These are phyloP conservation scores for Himalopsyche anomala DNA, from an alignment of 2,888 invertebrate genomes.

Conservation along the genomic window DNA sequence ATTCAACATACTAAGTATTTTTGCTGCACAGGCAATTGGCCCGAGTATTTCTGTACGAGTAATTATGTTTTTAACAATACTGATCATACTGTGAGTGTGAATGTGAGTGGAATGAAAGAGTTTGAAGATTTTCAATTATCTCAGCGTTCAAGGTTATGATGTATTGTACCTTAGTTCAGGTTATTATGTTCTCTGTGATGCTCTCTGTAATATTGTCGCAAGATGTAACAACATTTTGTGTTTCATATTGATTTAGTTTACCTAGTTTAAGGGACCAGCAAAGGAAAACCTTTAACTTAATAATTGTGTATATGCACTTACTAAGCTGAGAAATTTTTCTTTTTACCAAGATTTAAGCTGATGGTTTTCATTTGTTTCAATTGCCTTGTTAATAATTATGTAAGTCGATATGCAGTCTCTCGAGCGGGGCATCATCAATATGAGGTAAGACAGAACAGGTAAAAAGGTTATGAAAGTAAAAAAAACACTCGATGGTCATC, in stretches of 20 bases:
- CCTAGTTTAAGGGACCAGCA: no score
- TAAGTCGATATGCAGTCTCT: conserved; percentile 15
- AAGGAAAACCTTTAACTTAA: no score
- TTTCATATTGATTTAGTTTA: no score
- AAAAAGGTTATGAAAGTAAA: conserved; percentile 37
- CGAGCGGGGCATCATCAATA: background rate
- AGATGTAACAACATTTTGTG: background rate
- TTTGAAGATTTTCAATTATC: background rate
- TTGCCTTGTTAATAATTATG: conserved; percentile 6
- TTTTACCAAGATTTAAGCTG: no score
- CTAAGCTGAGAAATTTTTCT: no score
- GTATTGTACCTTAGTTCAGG: background rate
- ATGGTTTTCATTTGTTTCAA: conserved; percentile 6
- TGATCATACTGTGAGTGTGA: background rate
- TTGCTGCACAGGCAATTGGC: no score
- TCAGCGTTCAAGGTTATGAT: background rate
- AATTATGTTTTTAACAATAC: background rate
- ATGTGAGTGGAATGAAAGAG: background rate
- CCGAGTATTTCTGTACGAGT: no score
- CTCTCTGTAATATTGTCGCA: background rate
- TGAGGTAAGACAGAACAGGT: conserved; percentile 44
- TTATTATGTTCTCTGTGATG: background rate
- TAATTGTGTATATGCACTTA: no score
- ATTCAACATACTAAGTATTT: no score
- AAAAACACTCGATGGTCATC: background rate